Evolutionary conservation across 1,140 invertebrate species (phyloP).

Genomic region (Pseudomyrmex cubaensis): DNA sequence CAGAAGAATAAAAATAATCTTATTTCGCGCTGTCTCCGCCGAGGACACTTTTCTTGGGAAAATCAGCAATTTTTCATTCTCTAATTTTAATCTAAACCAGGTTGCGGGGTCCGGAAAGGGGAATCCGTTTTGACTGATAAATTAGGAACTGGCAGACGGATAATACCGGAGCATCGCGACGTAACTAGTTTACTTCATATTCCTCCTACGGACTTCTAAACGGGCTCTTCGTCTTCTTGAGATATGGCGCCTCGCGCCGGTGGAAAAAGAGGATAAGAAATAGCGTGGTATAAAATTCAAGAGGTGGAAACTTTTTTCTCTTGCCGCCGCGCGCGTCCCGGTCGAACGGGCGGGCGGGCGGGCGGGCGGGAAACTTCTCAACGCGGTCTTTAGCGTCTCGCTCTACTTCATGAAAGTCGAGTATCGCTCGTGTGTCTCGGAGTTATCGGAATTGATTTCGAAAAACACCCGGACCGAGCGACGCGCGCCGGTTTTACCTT

Average conservation of each 20-base stretch:
- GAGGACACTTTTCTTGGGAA: too few relatives aligned
- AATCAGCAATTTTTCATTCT: background rate
- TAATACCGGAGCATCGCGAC: conserved; percentile 15
- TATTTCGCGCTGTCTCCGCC: too few relatives aligned
- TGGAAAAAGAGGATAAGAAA: conserved; percentile 69
- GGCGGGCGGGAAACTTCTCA: background rate
- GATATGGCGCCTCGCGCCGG: conserved; percentile 36
- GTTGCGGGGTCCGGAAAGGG: too few relatives aligned
- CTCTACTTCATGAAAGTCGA: conserved; percentile 20
- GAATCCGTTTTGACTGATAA: conserved; percentile 35
- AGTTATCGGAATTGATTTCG: conserved; percentile 18
- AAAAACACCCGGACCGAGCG: conserved; percentile 21
- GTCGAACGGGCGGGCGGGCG: background rate
- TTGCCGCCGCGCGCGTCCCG: background rate
- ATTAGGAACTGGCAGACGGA: conserved; percentile 28
- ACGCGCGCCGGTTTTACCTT: conserved; percentile 8
- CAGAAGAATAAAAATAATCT: too few relatives aligned
- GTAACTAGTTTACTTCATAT: conserved; percentile 58
- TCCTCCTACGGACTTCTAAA: conserved; percentile 52
- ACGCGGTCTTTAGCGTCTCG: conserved; percentile 48
- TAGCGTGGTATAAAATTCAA: conserved; percentile 60
- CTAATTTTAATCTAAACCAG: background rate
- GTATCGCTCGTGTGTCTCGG: conserved; percentile 30
- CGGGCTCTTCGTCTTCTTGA: conserved; percentile 49
- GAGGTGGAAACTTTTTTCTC: conserved; percentile 48